Base-by-base conservation (phyloP, 2,113 vertebrate species). In the Cyrtonyx montezumae region DNA sequence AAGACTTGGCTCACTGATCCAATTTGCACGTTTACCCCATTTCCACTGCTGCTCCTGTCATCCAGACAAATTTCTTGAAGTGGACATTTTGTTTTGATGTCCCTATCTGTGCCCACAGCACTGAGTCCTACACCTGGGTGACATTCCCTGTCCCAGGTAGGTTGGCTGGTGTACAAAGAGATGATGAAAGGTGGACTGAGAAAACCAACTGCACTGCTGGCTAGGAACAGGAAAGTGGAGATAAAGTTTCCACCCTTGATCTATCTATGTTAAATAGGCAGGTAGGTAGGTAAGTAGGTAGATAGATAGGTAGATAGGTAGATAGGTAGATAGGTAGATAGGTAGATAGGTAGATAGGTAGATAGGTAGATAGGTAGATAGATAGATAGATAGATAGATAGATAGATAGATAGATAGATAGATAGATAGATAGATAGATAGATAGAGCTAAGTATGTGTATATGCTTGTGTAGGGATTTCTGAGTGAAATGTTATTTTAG, bases 401-500 rank as follows among this genome's bases (percentile, higher is more conserved):
- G 43, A 8, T 37, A 37, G 37, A 8, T 8, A 37, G 37, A 8
- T 37, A 40, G 40, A 10, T 11, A 40, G 40, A 10, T 40, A 40
- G 40, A 10, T 40, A 40, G 40, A 10, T 40, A 40, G 79, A 45
- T 58, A 37, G 45, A 26, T 42, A 73, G 66, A 79, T 30, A 17
- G 30, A n/a, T 56, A 56, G 28, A 34, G 67, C 79, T 83, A 83
- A 65, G 49, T 70, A 36, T 14, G 69, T 84, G n/a, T 74, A 40
- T 75, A 46, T 80, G 61, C 45, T 84, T 55, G 7, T 55, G 45
- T 46, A 48, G 67, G 61, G 43, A 48, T 26, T 88, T 65, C 62
- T n/a, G 55, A 80, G 66, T 62, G 37, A 96, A 91, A 78, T 71
- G 88, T 63, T 86, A 66, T 79, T 93, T 86, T 66, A 79, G 61